Evolutionary conservation across 2,888 invertebrate genomes (phyloP).

Genomic region (Arenicola marina): DNA sequence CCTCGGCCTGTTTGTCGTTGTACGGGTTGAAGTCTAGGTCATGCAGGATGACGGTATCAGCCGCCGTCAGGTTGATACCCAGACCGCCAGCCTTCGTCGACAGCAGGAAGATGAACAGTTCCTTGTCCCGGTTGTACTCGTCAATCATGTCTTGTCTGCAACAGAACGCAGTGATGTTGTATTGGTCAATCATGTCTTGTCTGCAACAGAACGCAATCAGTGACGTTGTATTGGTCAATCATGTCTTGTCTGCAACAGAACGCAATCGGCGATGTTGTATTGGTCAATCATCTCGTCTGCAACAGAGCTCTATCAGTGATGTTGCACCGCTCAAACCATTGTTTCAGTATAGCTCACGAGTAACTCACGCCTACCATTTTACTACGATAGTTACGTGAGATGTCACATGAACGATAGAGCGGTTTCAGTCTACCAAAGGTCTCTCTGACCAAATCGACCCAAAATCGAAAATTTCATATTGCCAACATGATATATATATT

Average conservation of each 20-base stretch:
- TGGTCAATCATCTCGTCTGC: neutral
- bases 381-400: too few species aligned
- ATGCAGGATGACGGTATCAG: constrained; percentile 94
- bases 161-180: constrained; percentile 31
- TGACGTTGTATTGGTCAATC: constrained; percentile 86
- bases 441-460: too few species aligned
- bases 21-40: constrained; percentile 99
- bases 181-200: constrained; percentile 44
- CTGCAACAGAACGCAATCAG: neutral
- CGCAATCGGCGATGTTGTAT: constrained; percentile 3
- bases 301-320: neutral
- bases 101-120: constrained; percentile 86
- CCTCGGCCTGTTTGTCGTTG: constrained; percentile 96
- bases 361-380: too few species aligned
- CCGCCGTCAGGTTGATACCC: constrained; percentile 67
- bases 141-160: constrained; percentile 88
- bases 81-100: constrained; percentile 87
- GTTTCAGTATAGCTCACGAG: too few species aligned
- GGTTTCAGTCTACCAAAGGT: too few species aligned
- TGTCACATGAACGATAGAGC: too few species aligned
- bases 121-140: constrained; percentile 77
- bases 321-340: constrained; percentile 88
- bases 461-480: too few species aligned
- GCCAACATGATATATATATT: too few species aligned
- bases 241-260: constrained; percentile 75